Evolutionary conservation across 1,140 invertebrate species (phyloP), one percentile per base, ranked within the genome.

Genomic region (Whitmania pigra): DNA sequence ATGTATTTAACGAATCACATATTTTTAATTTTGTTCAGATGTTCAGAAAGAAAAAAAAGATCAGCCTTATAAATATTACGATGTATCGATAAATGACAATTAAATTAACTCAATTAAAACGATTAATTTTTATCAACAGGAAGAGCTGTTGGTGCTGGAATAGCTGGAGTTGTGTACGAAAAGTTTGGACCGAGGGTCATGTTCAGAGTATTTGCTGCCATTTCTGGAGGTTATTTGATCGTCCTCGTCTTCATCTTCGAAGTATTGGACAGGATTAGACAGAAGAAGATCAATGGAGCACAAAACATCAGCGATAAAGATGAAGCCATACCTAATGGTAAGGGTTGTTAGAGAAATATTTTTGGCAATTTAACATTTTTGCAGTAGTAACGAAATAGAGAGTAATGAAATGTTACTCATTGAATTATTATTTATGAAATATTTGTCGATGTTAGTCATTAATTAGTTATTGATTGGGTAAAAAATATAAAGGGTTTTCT

Each of bases 131-230:
- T 36, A 36, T 36, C 31, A 53, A 31, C 71, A 74, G 73, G 73
- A n/a, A 31, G 60, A 31, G 73, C 72, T 20, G 22, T 68, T 22
- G 73, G 73, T 17, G 53, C 68, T 15, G 67, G 57, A 29, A 25
- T 68, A 29, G 71, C 54, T n/a, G 73, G 73, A 27, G 27, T 53
- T n/a, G 1, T 74, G 31, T 67, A 63, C 18, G 70, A 74, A 40
- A 29, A 22, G 20, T 74, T 49, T 54, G 60, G 70, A 22, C 53
- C 71, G 18, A 31, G 27, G 0, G 60, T 31, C 5, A 74, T 68
- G 49, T 74, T 74, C 66, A 25, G 22, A 4, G 55, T 57, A 22
- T 72, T 66, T 49, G 70, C 54, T 20, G 36, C 66, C 57, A 53
- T 70, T 0, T 73, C 73, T 11, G 31, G 36, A 22, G 29, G 67